Base-by-base conservation (phyloP, 1,140 invertebrate species). In the Zaprionus inermis region DNA sequence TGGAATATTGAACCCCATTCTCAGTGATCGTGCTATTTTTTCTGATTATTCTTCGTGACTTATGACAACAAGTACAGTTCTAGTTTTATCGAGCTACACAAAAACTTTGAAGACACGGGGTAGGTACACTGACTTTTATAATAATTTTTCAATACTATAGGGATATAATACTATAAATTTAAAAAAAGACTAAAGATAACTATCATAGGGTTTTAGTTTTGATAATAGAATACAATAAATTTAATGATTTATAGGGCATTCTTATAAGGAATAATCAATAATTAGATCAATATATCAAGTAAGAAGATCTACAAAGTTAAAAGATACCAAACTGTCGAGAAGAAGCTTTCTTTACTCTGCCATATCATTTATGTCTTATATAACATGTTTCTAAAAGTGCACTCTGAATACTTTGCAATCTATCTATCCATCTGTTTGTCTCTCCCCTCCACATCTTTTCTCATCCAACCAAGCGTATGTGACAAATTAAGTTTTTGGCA, bases 401-500 rank as follows among this genome's bases (percentile, higher is more conserved):
- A n/a, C n/a, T n/a, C n/a, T n/a, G n/a, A n/a, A n/a, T n/a, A n/a
- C n/a, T n/a, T n/a, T n/a, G n/a, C n/a, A 24, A 4, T 24, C 22
- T 24, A 2, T 28, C 24, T 28, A 5, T 28, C 38, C 9, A 44
- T 7, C 36, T 28, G 14, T 10, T 34, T 12, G 11, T 12, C 18
- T 18, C n/a, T 12, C 28, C 54, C 24, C 9, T 3, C 11, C 16
- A 28, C 24, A 28, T 41, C 24, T 12, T 44, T 44, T 16, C 16
- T 66, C 55, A 32, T 28, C 41, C 28, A 1, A 38, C 64, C 59
- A 68, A 59, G n/a, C 44, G 67, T 68, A 64, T 79, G 76, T 80
- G 78, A 79, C 67, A 79, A 56, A 51, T 79, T 28, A 18, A 38
- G 16, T 28, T 41, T 76, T 59, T 49, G 38, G 38, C 56, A 55